Percentiles rank a stretch among this genome's conserved stretches.
Conservation (phyloP, 2,888 invertebrate genomes). For the Unio pictorum region DNA sequence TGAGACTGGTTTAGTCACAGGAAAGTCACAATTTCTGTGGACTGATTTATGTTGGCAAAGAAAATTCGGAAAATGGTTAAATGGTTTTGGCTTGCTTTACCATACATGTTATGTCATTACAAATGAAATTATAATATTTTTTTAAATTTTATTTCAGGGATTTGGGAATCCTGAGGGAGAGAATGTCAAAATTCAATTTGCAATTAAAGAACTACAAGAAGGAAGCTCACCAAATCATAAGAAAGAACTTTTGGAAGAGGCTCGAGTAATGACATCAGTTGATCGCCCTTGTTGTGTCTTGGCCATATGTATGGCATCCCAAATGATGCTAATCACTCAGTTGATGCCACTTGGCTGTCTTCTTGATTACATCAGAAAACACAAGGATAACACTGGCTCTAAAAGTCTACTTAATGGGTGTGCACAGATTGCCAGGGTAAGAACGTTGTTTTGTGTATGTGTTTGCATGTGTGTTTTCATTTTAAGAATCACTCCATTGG, state of each 20-base stretch:
- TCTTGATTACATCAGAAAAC: slow-evolving; percentile 92
- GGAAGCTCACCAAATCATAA: slow-evolving; percentile 82
- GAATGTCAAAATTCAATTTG: slow-evolving; percentile 84
- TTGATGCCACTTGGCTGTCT: slow-evolving; percentile 97
- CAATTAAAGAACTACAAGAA: slow-evolving; percentile 95
- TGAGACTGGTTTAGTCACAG: too few species aligned
- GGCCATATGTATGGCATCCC: slow-evolving; percentile 96
- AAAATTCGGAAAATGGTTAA: too few species aligned
- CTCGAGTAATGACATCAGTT: slow-evolving; percentile 97
- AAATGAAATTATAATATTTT: background rate
- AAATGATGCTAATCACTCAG: slow-evolving; percentile 98
- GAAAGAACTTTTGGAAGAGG: slow-evolving; percentile 95
- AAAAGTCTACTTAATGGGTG: slow-evolving; percentile 97
- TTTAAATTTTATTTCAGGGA: slow-evolving; percentile 51
- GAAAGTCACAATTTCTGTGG: too few species aligned
- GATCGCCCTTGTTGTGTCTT: slow-evolving; percentile 94
- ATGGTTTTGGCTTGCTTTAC: too few species aligned
- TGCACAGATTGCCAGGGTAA: slow-evolving; percentile 89
- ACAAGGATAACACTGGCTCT: slow-evolving; percentile 93
- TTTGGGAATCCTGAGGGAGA: slow-evolving; percentile 69
- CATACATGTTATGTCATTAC: too few species aligned
- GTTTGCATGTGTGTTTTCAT: background rate
- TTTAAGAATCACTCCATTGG: too few species aligned
- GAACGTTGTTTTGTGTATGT: slow-evolving; percentile 3
- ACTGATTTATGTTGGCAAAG: too few species aligned